Base-by-base conservation (phyloP, 2,888 invertebrate genomes). In the Microctonus brassicae region DNA sequence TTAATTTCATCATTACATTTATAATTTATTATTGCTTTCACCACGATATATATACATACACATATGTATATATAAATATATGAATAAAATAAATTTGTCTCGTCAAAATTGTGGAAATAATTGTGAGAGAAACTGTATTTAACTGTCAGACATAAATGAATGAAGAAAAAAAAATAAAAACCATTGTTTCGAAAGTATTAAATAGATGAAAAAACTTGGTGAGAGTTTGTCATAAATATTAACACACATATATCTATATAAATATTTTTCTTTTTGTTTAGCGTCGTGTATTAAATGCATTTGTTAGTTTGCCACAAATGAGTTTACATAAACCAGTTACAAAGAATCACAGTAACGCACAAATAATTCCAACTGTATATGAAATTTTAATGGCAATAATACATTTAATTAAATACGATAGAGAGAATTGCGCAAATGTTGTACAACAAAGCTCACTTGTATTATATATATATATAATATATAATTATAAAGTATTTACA, bases 221-320 rank as follows among this genome's bases (percentile, higher is more conserved):
- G 47, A 47, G 47, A 47, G 47, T 47, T 47, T 47, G 47, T 47
- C 47, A 47, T 47, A 47, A n/a, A n/a, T n/a, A n/a, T n/a, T n/a
- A 17, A 47, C 17, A n/a, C n/a, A 47, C 7, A 1, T 6, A 17
- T 47, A 17, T 47, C 17, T 4, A 47, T 17, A n/a, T 17, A n/a
- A 13, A 47, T 47, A 7, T 5, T 17, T 47, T 47, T 36, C 10
- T 36, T 36, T 36, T 36, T 36, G 6, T 36, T 47, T 0, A 47
- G 17, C 17, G 17, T 47, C 17, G 47, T 47, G 17, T n/a, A 47
- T 7, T 7, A 20, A 47, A 39, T 39, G 39, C 39, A 39, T n/a
- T 39, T 6, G 39, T 39, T 6, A 3, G 39, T n/a, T n/a, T 13
- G 39, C 11, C 11, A 11, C n/a, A 39, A 39, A n/a, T n/a, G n/a